Evolutionary conservation across 2,888 invertebrate genomes (phyloP).

Genomic region (Sarcophaga carnaria): DNA sequence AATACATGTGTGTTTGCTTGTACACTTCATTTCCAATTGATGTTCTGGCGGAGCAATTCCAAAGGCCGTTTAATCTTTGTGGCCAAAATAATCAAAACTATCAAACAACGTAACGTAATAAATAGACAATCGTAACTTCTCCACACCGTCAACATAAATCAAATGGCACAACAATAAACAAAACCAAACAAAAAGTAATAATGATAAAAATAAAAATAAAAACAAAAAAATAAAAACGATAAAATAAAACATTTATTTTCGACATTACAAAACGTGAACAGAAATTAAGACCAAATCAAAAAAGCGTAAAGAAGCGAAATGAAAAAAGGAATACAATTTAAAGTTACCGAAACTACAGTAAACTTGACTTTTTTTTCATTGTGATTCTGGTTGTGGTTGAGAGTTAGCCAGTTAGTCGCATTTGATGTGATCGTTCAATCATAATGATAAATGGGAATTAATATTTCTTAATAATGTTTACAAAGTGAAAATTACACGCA

Average conservation of each 20-base stretch:
- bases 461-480: constrained; percentile 81
- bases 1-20: background rate
- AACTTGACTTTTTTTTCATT: background rate
- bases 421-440: constrained; percentile 80
- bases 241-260: constrained; percentile 31
- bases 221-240: background rate
- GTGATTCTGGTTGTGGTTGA: background rate
- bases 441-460: constrained; percentile 81
- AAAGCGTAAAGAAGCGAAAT: constrained; percentile 11
- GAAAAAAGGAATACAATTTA: constrained; percentile 3
- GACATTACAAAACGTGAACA: constrained; percentile 45
- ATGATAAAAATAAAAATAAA: background rate
- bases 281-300: constrained; percentile 13
- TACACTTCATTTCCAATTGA: constrained; percentile 9
- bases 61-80: constrained; percentile 32
- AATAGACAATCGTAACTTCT: constrained; percentile 44
- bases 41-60: constrained; percentile 49
- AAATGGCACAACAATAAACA: constrained; percentile 57
- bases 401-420: constrained; percentile 47
- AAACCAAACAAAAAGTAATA: background rate
- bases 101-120: constrained; percentile 8
- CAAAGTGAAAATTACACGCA: constrained; percentile 80
- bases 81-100: constrained; percentile 24
- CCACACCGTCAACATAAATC: constrained; percentile 62
- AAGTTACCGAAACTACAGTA: constrained; percentile 27